A percentile compares a stretch with the other conserved stretches of the same genome.
phyloP scores from a whole-genome alignment of 2,797 vertebrate species.

The Buphagus erythrorhynchus region DNA sequence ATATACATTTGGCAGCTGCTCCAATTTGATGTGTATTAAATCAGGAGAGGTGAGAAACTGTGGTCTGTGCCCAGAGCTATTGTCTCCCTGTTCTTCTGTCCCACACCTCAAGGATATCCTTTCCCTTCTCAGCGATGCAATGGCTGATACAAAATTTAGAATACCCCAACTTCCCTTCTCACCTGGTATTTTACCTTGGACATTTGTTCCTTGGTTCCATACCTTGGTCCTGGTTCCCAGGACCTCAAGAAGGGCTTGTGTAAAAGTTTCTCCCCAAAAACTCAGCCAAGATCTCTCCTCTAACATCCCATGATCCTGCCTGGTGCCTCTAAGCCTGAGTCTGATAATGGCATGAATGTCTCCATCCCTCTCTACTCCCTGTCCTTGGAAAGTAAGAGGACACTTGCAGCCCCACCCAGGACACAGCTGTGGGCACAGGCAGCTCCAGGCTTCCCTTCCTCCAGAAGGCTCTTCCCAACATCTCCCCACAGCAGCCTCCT shows the following conservation, averaged over 20 bases:
- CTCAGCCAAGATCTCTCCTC: background rate
- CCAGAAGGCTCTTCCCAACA: background rate
- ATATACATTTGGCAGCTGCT: background rate
- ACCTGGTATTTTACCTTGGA: background rate
- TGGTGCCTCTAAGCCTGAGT: too few species aligned
- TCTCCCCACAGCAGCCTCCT: background rate
- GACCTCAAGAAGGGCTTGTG: background rate
- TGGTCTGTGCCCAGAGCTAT: background rate
- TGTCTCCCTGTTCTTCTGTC: background rate
- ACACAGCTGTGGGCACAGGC: background rate
- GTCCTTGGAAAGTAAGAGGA: background rate
- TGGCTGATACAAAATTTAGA: fast-evolving
- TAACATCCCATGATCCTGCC: fast-evolving
- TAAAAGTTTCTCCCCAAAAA: background rate
- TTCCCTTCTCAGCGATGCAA: fast-evolving
- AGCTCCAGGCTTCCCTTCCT: background rate
- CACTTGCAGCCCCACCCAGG: background rate
- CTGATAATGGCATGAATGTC: fast-evolving
- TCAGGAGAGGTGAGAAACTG: background rate
- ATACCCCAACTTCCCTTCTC: background rate
- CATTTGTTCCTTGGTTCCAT: too few species aligned
- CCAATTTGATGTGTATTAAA: background rate
- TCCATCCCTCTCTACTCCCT: background rate
- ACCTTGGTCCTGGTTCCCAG: background rate
- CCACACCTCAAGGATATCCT: fast-evolving